These are phyloP conservation scores for Orthosia cruda DNA, from an alignment of 2,888 invertebrate species.

Conservation along the genomic window DNA sequence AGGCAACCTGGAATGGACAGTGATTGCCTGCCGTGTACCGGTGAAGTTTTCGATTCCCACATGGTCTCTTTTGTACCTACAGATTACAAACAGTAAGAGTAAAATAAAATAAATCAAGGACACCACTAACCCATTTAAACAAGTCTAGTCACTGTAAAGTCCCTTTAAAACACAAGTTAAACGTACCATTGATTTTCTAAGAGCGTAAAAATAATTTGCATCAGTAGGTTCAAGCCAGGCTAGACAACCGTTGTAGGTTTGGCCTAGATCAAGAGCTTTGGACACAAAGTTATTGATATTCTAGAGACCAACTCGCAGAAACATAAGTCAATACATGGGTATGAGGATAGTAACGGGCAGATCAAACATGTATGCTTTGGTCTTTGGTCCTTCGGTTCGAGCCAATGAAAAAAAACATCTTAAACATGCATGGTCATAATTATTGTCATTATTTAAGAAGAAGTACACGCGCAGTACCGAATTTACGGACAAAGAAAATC, in stretches of 20 bases:
- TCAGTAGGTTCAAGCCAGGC: conserved; percentile 43
- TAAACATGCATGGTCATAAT: too few relatives aligned
- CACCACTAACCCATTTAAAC: conserved; percentile 10
- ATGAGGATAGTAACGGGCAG: conserved; percentile 13
- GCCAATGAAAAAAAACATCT: neutral
- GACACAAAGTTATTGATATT: conserved; percentile 40
- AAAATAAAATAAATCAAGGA: conserved; percentile 21
- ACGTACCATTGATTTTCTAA: conserved; percentile 55
- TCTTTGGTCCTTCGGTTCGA: neutral
- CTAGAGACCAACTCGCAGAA: conserved; percentile 28
- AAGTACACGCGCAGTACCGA: too few relatives aligned
- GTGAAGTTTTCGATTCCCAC: too few relatives aligned
- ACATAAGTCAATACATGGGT: conserved; percentile 25
- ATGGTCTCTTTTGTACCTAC: too few relatives aligned
- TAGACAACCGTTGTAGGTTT: conserved; percentile 55
- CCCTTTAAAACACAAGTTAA: conserved; percentile 30
- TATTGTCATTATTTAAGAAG: too few relatives aligned
- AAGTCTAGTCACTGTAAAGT: conserved; percentile 19
- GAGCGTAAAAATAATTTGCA: conserved; percentile 57
- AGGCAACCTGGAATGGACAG: too few relatives aligned
- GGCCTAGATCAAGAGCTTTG: conserved; percentile 50
- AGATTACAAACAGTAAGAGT: neutral
- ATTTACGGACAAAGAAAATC: too few relatives aligned
- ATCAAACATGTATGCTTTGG: neutral
- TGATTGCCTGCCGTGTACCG: too few relatives aligned